These are phyloP conservation scores for Aporophyla lueneburgensis DNA, from an alignment of 2,888 invertebrate genomes.

Conservation along the genomic window DNA sequence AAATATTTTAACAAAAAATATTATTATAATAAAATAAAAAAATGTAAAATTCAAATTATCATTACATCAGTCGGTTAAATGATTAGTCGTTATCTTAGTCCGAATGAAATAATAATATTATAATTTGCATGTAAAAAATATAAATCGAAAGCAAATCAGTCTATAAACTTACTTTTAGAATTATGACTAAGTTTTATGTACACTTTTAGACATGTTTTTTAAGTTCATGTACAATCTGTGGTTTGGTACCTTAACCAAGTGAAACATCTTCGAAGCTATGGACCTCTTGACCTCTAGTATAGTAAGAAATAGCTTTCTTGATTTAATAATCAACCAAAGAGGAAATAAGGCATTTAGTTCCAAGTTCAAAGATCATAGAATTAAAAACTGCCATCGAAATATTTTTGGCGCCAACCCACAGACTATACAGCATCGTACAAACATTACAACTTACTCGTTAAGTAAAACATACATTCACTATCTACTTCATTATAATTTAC, in stretches of 20 bases:
- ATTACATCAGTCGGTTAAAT: slow-evolving; percentile 84
- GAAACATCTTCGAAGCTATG: background rate
- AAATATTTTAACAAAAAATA: slow-evolving; percentile 67
- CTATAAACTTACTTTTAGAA: slow-evolving; percentile 86
- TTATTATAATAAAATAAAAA: slow-evolving; percentile 26
- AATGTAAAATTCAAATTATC: slow-evolving; percentile 72
- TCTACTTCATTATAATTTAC: slow-evolving; percentile 86
- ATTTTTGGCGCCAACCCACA: slow-evolving; percentile 65
- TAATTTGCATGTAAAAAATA: slow-evolving; percentile 69
- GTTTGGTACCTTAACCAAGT: slow-evolving; percentile 67
- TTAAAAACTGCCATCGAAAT: slow-evolving; percentile 6
- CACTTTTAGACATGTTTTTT: slow-evolving; percentile 73
- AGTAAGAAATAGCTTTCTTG: background rate
- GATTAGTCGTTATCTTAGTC: slow-evolving; percentile 75
- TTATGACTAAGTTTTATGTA: slow-evolving; percentile 85
- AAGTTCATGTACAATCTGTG: slow-evolving; percentile 58
- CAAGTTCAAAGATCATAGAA: slow-evolving; percentile 25
- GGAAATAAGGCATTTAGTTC: slow-evolving; percentile 46
- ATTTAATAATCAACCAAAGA: slow-evolving; percentile 24
- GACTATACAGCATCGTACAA: slow-evolving; percentile 64
- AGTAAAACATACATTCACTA: slow-evolving; percentile 84
- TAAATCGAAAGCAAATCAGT: slow-evolving; percentile 88
- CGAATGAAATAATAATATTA: slow-evolving; percentile 73
- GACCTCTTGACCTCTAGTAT: background rate
- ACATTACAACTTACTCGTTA: slow-evolving; percentile 68